These are phyloP conservation scores for Noctua fimbriata DNA, from an alignment of 2,888 invertebrate genomes.

Conservation along the genomic window DNA sequence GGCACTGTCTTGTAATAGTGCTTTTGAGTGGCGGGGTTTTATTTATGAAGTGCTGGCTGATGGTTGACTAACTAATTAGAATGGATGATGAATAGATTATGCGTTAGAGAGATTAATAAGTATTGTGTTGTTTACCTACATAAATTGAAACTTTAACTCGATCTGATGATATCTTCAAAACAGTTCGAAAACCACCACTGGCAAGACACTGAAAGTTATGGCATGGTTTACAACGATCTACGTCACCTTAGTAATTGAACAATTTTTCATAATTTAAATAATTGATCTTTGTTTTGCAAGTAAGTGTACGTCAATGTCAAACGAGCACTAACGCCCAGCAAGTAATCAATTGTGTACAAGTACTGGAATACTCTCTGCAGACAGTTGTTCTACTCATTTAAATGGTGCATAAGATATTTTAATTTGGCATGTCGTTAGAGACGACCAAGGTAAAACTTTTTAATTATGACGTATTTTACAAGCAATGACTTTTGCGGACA, in stretches of 20 bases:
- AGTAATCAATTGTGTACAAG: conserved; percentile 59
- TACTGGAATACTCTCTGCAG: conserved; percentile 39
- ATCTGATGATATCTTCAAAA: not conserved
- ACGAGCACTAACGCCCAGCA: conserved; percentile 41
- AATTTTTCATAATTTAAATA: not conserved
- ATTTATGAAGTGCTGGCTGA: not conserved
- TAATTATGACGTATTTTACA: conserved; percentile 15
- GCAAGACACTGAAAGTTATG: not conserved
- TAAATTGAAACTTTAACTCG: not conserved
- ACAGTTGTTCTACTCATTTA: conserved; percentile 44
- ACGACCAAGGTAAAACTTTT: conserved; percentile 38
- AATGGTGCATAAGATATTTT: conserved; percentile 67
- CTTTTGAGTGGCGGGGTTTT: not conserved
- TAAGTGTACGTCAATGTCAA: conserved; percentile 34
- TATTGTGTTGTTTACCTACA: not conserved
- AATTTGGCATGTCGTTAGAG: conserved; percentile 57
- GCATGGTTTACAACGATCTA: not conserved
- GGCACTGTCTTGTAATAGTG: conserved; percentile 25
- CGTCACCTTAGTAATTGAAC: not conserved
- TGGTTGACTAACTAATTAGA: too few species aligned
- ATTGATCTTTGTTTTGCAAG: conserved; percentile 26
- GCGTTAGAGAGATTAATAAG: not conserved
- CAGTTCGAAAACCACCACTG: not conserved
- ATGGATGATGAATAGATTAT: not conserved
- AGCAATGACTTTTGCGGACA: conserved; percentile 21